phyloP scores from a whole-genome alignment of 1,140 invertebrate species.

The Hycleus cichorii region DNA sequence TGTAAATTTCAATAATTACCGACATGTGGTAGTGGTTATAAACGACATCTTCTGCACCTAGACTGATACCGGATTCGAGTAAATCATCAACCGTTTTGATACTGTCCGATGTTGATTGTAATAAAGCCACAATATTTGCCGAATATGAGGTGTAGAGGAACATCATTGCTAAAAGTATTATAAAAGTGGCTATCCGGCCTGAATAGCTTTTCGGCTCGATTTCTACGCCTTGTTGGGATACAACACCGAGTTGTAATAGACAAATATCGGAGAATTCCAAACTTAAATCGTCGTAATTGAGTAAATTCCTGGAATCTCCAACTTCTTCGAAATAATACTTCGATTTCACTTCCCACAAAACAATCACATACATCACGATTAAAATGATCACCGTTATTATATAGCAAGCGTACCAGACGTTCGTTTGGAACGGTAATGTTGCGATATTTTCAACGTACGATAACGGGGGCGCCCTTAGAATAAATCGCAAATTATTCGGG shows the following conservation, averaged over 20 bases:
- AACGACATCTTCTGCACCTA: slow-evolving; percentile 16
- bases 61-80: slow-evolving; percentile 11
- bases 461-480: slow-evolving; percentile 55
- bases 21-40: slow-evolving; percentile 24
- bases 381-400: slow-evolving; percentile 29
- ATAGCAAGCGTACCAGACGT: slow-evolving; percentile 49
- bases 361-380: slow-evolving; percentile 17
- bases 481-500: slow-evolving; percentile 49
- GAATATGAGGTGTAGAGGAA: slow-evolving; percentile 42
- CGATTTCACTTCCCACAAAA: slow-evolving; percentile 20
- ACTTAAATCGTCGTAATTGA: slow-evolving; percentile 27
- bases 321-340: background rate
- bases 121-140: slow-evolving; percentile 38
- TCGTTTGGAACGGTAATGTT: slow-evolving; percentile 47
- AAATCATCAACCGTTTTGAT: slow-evolving; percentile 13
- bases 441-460: slow-evolving; percentile 56
- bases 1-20: slow-evolving; percentile 26
- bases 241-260: slow-evolving; percentile 45
- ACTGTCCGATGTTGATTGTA: slow-evolving; percentile 7
- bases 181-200: slow-evolving; percentile 39
- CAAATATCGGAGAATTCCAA: slow-evolving; percentile 40
- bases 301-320: background rate
- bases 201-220: slow-evolving; percentile 43
- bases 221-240: slow-evolving; percentile 48
- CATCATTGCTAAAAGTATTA: slow-evolving; percentile 14